Percentiles rank a stretch among this genome's conserved stretches.
phyloP scores from a whole-genome alignment of 2,888 invertebrate genomes.

The Pheosia tremula region DNA sequence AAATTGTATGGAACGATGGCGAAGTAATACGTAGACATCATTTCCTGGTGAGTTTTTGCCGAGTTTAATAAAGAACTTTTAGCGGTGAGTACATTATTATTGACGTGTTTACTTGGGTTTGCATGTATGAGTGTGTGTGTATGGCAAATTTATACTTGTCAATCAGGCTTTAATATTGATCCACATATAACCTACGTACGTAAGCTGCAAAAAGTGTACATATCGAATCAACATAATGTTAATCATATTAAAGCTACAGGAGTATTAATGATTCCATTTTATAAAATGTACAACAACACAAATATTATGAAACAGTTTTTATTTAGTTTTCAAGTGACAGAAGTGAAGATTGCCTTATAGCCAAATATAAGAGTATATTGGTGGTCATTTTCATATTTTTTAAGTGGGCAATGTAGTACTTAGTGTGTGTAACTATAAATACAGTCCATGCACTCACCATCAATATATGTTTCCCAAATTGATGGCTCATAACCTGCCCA shows the following conservation, averaged over 20 bases:
- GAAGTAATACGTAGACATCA: conserved; percentile 43
- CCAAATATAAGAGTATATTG: neutral
- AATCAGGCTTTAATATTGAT: neutral
- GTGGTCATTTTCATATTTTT: neutral
- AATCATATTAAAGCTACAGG: neutral
- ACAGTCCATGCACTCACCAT: neutral
- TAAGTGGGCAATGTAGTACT: neutral
- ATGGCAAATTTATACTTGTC: conserved; percentile 11
- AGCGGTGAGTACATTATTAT: conserved; percentile 25
- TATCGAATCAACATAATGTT: neutral
- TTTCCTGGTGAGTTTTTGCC: conserved; percentile 57
- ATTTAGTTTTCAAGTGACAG: neutral
- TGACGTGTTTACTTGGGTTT: neutral
- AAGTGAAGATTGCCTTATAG: neutral
- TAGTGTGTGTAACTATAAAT: neutral
- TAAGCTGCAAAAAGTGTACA: neutral
- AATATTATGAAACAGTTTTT: neutral
- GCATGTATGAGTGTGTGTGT: conserved; percentile 12
- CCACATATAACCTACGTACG: neutral
- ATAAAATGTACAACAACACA: neutral
- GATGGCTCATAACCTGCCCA: conserved; percentile 17
- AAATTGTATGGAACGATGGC: conserved; percentile 33
- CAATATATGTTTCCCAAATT: neutral
- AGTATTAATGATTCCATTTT: neutral
- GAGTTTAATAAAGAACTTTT: conserved; percentile 36